Percentiles rank a stretch among this genome's conserved stretches.
phyloP scores from a whole-genome alignment of 2,797 vertebrate species.

The Cyclopterus lumpus region DNA sequence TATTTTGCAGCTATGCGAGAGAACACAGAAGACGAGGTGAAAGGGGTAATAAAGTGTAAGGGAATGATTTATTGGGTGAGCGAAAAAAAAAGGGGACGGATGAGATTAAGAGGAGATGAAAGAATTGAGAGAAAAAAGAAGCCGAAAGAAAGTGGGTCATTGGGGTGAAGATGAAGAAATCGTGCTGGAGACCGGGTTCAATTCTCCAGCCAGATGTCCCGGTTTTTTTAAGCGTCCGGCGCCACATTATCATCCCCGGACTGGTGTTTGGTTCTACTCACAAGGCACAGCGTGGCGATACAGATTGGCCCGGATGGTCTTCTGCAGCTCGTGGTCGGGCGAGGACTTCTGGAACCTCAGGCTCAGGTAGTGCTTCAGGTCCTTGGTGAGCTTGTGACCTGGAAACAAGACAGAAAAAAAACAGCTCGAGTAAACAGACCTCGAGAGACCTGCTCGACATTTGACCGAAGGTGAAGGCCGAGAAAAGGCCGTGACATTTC shows the following conservation, averaged over 20 bases:
- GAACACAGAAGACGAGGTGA: background rate
- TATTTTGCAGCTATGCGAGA: slow-evolving; percentile 35
- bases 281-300: slow-evolving; percentile 98
- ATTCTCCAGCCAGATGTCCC: slow-evolving; percentile 25
- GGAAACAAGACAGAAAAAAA: slow-evolving; percentile 53
- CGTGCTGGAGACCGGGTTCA: slow-evolving; percentile 20
- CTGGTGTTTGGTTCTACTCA: slow-evolving; percentile 81
- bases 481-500: slow-evolving; percentile 38
- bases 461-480: slow-evolving; percentile 16
- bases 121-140: slow-evolving; percentile 9
- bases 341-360: slow-evolving; percentile 95
- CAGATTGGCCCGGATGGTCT: slow-evolving; percentile 94
- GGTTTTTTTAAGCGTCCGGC: slow-evolving; percentile 1
- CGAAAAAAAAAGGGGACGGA: slow-evolving; percentile 32
- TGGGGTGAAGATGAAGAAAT: slow-evolving; percentile 25
- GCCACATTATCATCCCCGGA: background rate
- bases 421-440: slow-evolving; percentile 37
- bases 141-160: slow-evolving; percentile 43
- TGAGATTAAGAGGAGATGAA: slow-evolving; percentile 29
- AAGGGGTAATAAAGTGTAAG: slow-evolving; percentile 15
- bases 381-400: slow-evolving; percentile 92
- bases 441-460: slow-evolving; percentile 9
- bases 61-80: slow-evolving; percentile 12
- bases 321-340: slow-evolving; percentile 93
- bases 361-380: slow-evolving; percentile 93